Evolutionary conservation across 2,113 vertebrate species (phyloP), one percentile per base, ranked within the genome.

Genomic region (Aptenodytes forsteri): DNA sequence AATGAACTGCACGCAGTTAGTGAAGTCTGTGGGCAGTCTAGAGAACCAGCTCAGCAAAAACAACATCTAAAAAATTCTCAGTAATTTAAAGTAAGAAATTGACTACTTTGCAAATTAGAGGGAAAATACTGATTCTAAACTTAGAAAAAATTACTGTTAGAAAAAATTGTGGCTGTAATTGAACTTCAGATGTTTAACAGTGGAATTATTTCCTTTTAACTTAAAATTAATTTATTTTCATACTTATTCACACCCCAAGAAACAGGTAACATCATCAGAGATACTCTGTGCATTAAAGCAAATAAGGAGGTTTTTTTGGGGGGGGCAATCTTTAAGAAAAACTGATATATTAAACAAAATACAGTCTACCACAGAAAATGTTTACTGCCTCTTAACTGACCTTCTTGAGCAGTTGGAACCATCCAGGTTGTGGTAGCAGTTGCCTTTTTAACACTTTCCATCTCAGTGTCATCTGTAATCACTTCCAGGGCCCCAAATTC

Each of bases 401-500:
- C 99, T 98, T 99, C 98, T 83, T 99, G 99, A 52, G 98, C 98
- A 59, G 98, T 99, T 50, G 99, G 99, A 38, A 99, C 98, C 97
- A 98, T 98, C 99, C 99, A 99, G 7, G 99, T 99, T 70, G 98
- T 99, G 46, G 98, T 99, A 72, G 99, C 99, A 10, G 98, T 99
- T 49, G 99, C 99, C 79, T 99, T 99, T 89, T 98, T 99, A 76
- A 99, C 98, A 89, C 96, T 98, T 93, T 99, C 99, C 96, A 99
- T 98, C 64, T 99, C 99, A 49, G 97, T 98, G 95, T 99, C 99
- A 96, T 99, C 99, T 52, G 99, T 99, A 92, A 99, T 99, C 52
- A 99, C 99, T 98, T 99, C 99, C 93, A 99, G 97, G 34, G 99
- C 99, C 89, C 99, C 99, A 97, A 99, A 99, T 95, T 99, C 99